Conservation (phyloP, 2,888 invertebrate species). For the Trichogramma evanescens region DNA sequence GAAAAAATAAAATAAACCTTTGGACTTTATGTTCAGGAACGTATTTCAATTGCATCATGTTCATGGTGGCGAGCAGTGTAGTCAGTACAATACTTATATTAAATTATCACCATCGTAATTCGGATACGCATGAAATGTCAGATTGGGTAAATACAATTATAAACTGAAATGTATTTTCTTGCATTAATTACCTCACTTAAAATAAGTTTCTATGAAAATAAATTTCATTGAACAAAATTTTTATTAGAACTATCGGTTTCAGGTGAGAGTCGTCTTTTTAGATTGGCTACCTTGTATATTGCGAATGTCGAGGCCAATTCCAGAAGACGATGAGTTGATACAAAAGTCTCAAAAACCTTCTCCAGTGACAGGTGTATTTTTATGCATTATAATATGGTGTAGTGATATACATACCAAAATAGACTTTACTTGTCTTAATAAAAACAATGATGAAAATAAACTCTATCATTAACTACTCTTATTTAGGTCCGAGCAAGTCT, state of each 20-base stretch:
- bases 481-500: conserved; percentile 60
- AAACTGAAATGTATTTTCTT: no score
- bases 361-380: conserved; percentile 40
- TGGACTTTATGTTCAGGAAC: conserved; percentile 60
- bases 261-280: conserved; percentile 87
- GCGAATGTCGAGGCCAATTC: conserved; percentile 78
- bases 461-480: background rate
- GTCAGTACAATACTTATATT: conserved; percentile 96
- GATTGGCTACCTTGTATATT: conserved; percentile 96
- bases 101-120: conserved; percentile 95
- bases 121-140: conserved; percentile 96
- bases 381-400: background rate
- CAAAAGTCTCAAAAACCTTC: conserved; percentile 46
- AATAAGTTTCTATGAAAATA: no score
- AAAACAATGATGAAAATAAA: conserved; percentile 1
- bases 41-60: conserved; percentile 99
- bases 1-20: background rate
- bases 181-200: no score
- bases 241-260: conserved; percentile 22
- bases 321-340: conserved; percentile 39
- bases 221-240: no score
- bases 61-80: conserved; percentile 97
- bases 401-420: background rate
- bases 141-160: conserved; percentile 66
- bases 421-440: background rate